Evolutionary conservation across 2,888 invertebrate species (phyloP).

Genomic region (Danaus chrysippus): DNA sequence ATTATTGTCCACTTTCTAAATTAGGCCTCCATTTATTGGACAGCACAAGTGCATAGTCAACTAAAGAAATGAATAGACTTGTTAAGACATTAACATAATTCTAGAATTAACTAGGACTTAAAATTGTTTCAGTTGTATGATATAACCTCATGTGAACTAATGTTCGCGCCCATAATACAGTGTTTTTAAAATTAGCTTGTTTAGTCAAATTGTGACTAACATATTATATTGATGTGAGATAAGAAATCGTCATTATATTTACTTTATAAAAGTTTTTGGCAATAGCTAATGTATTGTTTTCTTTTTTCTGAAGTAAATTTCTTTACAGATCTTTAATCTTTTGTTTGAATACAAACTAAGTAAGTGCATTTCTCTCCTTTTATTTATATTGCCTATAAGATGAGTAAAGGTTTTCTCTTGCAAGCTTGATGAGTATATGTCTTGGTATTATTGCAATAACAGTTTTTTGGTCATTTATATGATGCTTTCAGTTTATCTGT

Average conservation of each 20-base stretch:
- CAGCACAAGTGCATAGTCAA: constrained; percentile 62
- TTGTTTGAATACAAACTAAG: constrained; percentile 18
- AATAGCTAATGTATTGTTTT: constrained; percentile 12
- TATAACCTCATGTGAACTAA: constrained; percentile 6
- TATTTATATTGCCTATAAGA: constrained; percentile 24
- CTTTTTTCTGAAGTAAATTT: constrained; percentile 14
- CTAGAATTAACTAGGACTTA: constrained; percentile 27
- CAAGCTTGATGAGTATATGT: constrained; percentile 21
- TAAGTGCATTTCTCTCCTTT: constrained; percentile 23
- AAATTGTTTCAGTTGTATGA: constrained; percentile 20
- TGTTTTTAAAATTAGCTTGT: constrained; percentile 13
- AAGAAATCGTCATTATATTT: constrained; percentile 15
- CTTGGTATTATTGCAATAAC: background rate
- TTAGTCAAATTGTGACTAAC: constrained; percentile 13
- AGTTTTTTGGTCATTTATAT: background rate
- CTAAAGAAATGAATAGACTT: constrained; percentile 42
- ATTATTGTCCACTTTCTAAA: constrained; percentile 45
- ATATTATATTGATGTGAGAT: constrained; percentile 15
- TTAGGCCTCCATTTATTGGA: constrained; percentile 44
- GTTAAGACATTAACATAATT: constrained; percentile 52
- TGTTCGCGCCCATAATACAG: constrained; percentile 13
- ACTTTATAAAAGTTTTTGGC: constrained; percentile 12
- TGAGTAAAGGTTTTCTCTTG: constrained; percentile 17
- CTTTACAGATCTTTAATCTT: constrained; percentile 13
- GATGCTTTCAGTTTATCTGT: background rate